Conservation (phyloP, 2,888 invertebrate species). For the Nemoura dubitans region DNA sequence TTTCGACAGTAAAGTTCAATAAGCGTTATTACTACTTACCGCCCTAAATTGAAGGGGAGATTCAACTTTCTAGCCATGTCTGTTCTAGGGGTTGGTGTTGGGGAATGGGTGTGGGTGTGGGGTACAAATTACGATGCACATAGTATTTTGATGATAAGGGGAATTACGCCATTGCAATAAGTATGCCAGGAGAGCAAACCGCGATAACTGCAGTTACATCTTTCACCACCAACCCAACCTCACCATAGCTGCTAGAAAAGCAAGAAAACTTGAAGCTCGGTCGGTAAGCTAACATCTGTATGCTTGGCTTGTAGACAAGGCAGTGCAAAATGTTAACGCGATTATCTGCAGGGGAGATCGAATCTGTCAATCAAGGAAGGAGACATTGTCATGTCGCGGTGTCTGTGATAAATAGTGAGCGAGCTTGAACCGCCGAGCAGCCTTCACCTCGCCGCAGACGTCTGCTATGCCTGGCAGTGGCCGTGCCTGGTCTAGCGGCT, state of each 20-base stretch:
- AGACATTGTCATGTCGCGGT: background rate
- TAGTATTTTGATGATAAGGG: conserved; percentile 3
- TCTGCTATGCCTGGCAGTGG: background rate
- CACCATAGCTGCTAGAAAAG: no score
- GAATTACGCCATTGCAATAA: background rate
- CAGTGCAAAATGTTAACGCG: conserved; percentile 12
- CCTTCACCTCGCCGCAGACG: background rate
- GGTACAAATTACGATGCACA: background rate
- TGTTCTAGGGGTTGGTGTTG: background rate
- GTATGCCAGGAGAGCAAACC: background rate
- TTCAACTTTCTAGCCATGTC: conserved; percentile 8
- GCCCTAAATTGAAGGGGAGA: background rate
- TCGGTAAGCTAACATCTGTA: background rate
- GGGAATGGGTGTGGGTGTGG: no score
- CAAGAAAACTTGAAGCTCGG: no score
- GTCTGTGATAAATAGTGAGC: conserved; percentile 21
- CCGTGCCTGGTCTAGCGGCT: background rate
- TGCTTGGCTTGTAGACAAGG: background rate
- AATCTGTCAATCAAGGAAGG: conserved; percentile 18
- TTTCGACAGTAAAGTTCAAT: conserved; percentile 38
- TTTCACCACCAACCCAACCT: background rate
- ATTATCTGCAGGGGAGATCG: conserved; percentile 20
- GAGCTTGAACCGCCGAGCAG: background rate
- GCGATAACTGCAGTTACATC: background rate
- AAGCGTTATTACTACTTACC: conserved; percentile 40